These are phyloP conservation scores for Pedetes capensis DNA, from an alignment of 2,113 vertebrate genomes.

Conservation along the genomic window DNA sequence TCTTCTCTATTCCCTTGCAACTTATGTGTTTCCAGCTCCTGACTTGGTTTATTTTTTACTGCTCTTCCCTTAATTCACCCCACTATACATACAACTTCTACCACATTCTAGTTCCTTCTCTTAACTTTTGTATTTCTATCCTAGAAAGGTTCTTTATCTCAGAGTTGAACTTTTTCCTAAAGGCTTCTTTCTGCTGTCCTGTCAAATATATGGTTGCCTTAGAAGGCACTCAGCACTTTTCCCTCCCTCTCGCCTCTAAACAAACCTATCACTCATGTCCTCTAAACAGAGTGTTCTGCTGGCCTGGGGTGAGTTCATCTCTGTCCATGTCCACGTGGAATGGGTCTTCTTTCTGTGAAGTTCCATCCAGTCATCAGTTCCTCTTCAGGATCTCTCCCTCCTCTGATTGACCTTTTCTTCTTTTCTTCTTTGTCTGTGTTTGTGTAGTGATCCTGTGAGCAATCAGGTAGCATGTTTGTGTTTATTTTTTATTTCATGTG, in stretches of 20 bases:
- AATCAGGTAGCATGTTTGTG: background rate
- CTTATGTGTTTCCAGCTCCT: background rate
- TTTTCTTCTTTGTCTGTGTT: background rate
- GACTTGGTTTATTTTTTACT: slow-evolving; percentile 16
- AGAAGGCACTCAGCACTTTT: background rate
- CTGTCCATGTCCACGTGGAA: no score
- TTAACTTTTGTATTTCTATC: background rate
- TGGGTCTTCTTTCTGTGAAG: background rate
- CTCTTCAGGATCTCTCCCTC: background rate
- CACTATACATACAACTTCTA: background rate
- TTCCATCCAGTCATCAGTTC: background rate
- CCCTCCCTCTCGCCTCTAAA: background rate
- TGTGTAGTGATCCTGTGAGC: background rate
- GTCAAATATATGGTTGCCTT: background rate
- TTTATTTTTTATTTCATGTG: background rate
- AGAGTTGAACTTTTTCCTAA: background rate
- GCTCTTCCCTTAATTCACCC: background rate
- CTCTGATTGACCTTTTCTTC: background rate
- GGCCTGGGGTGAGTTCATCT: rapidly evolving
- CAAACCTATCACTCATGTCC: background rate
- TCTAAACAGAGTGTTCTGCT: background rate
- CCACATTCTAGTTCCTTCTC: background rate
- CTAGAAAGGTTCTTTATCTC: background rate
- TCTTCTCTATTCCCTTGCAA: background rate
- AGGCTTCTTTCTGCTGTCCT: background rate